Evolutionary conservation across 2,888 invertebrate species (phyloP), one percentile per base, ranked within the genome.

Genomic region (Cantharis lateralis): DNA sequence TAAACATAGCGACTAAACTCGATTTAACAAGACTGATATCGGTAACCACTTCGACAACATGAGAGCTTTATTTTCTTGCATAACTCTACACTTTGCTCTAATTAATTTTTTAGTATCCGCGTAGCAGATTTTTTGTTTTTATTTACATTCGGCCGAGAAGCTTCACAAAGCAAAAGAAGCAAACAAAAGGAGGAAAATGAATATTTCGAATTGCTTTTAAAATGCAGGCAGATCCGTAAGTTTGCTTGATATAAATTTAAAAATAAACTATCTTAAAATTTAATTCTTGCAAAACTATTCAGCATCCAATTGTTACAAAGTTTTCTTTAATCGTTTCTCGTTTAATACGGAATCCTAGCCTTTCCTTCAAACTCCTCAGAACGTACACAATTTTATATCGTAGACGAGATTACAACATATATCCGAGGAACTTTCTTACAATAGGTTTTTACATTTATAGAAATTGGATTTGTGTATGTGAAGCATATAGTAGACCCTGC

Each of bases 401-500:
- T 63, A 64, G 28, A 15, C 70, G 61, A 28, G 71, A 69, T 71
- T 70, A 75, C 66, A 48, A 71, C 71, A 75, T 69, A 75, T 69
- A 75, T 75, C 71, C 75, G 26, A 75, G 70, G 26, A 75, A 75
- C 68, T 66, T 71, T 61, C 48, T 66, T 71, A 75, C 75, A 71
- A 75, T 75, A 71, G 75, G 61, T 75, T 75, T 75, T 75, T 75
- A 75, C 75, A 75, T 75, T 75, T 75, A 75, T 71, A 71, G 75
- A 75, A 75, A 75, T 75, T 75, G 75, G 71, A 75, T 75, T 75
- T 75, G 70, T 71, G 62, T 71, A 75, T 75, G 66, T 75, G 75
- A 70, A 71, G 75, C 68, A 71, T 15, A 32, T 4, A 11, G 62
- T 48, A 48, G 70, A n/a, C n/a, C 13, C 28, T 28, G 69, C 69